These are phyloP conservation scores for Prenolepis imparis DNA, from an alignment of 2,888 invertebrate genomes.

Conservation along the genomic window DNA sequence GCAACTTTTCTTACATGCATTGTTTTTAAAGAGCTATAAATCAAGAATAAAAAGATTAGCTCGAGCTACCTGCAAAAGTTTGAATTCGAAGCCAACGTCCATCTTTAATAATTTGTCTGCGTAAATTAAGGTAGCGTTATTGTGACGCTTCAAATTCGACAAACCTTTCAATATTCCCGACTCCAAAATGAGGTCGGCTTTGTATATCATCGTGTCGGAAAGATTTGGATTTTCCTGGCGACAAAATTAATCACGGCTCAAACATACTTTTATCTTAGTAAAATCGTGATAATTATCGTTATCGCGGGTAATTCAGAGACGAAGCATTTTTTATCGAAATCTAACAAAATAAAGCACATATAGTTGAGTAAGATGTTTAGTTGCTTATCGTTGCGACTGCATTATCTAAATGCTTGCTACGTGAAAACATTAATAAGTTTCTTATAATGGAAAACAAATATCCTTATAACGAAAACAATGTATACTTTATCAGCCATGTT, in stretches of 20 bases:
- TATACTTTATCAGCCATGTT: neutral
- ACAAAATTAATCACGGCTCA: neutral
- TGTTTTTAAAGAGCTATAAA: neutral
- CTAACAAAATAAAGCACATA: neutral
- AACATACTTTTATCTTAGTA: neutral
- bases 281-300: neutral
- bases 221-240: neutral
- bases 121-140: constrained; percentile 8
- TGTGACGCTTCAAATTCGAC: constrained; percentile 25
- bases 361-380: neutral
- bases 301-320: neutral
- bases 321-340: neutral
- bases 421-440: neutral
- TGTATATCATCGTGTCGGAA: neutral
- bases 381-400: neutral
- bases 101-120: constrained; percentile 20
- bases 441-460: neutral
- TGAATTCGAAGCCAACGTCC: constrained; percentile 26
- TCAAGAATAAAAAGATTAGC: neutral
- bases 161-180: constrained; percentile 38
- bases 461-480: neutral
- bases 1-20: neutral
- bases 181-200: constrained; percentile 16
- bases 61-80: constrained; percentile 43
- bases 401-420: neutral